These are phyloP conservation scores for Hyposoter didymator DNA, from an alignment of 2,888 invertebrate species.

Conservation along the genomic window DNA sequence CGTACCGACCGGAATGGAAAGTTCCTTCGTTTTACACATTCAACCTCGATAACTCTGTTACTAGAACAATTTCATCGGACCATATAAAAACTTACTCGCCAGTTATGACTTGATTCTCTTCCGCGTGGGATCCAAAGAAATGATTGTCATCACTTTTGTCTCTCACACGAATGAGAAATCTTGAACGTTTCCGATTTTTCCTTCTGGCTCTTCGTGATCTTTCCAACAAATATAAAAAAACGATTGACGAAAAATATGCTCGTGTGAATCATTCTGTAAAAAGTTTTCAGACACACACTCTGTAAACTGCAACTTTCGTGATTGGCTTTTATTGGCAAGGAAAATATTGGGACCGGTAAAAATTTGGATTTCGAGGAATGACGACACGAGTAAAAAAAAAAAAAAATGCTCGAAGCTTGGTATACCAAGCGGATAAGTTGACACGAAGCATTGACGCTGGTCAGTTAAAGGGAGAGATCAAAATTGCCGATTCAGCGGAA, in stretches of 20 bases:
- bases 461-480: constrained; percentile 51
- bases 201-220: not conserved
- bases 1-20: not conserved
- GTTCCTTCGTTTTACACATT: not conserved
- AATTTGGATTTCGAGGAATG: constrained; percentile 12
- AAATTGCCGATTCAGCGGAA: constrained; percentile 65
- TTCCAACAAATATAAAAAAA: not conserved
- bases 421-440: constrained; percentile 36
- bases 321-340: not conserved
- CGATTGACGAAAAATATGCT: not conserved
- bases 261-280: not conserved
- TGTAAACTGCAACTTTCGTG: not conserved
- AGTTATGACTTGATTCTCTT: constrained; percentile 6
- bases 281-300: not conserved
- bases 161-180: not conserved
- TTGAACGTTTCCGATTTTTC: not conserved
- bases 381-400: not conserved
- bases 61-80: not conserved
- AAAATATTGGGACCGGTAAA: not conserved
- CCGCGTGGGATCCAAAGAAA: not conserved
- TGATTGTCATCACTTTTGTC: not conserved
- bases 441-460: constrained; percentile 41
- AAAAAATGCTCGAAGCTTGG: not conserved
- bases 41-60: not conserved
- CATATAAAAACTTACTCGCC: not conserved